Percentiles rank a stretch among this genome's conserved stretches.
Conservation (phyloP, 2,888 invertebrate species). For the Calliopum simillimum region DNA sequence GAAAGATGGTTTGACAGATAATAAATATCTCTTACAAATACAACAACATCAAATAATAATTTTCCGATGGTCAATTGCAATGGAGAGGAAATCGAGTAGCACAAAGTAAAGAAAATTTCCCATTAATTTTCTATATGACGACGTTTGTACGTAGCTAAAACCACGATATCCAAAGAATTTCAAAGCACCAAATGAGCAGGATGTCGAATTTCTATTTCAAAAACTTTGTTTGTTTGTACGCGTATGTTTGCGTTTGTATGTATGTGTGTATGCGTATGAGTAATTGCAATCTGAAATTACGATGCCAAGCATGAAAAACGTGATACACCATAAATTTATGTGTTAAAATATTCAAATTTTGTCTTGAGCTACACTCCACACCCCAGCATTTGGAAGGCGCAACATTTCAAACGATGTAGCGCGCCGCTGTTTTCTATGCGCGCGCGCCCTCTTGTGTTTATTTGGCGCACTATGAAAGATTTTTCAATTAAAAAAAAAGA, state of each 20-base stretch:
- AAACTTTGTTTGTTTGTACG: constrained; percentile 27
- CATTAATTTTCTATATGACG: no score
- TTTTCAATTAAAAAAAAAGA: constrained; percentile 29
- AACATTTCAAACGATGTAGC: no score
- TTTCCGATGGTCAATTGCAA: constrained; percentile 62
- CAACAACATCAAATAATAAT: constrained; percentile 53
- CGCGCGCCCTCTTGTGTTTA: not conserved
- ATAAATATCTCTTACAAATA: constrained; percentile 12
- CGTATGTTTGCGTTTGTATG: constrained; percentile 37
- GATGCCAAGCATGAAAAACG: constrained; percentile 50
- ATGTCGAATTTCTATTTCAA: no score
- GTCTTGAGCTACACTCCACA: constrained; percentile 16
- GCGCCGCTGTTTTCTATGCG: not conserved
- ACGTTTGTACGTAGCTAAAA: constrained; percentile 13
- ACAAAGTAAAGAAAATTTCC: constrained; percentile 16
- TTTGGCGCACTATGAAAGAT: constrained; percentile 17
- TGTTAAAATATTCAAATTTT: constrained; percentile 40
- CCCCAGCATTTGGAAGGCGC: no score
- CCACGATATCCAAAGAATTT: not conserved
- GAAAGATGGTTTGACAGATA: not conserved
- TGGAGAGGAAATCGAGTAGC: constrained; percentile 57
- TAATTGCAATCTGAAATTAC: constrained; percentile 46
- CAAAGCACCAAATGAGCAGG: not conserved
- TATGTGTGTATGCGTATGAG: constrained; percentile 40
- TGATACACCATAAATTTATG: constrained; percentile 49